A percentile compares a stretch with the other conserved stretches of the same genome.
These are phyloP conservation scores for Anoplopoma fimbria DNA, from an alignment of 2,113 vertebrate species.

Conservation along the genomic window DNA sequence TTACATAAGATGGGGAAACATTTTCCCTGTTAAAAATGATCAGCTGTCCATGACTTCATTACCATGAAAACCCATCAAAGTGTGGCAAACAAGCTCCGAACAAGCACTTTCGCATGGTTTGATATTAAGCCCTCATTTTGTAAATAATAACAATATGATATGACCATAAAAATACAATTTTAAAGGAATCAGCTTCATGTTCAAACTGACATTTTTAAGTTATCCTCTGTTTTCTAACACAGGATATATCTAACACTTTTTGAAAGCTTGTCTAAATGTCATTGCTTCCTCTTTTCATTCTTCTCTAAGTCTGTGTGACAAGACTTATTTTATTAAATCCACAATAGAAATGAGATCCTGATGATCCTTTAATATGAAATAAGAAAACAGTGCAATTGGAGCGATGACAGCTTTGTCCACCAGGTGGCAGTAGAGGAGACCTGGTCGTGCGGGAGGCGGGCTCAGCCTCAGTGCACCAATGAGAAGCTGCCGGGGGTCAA, in stretches of 20 bases:
- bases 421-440: slow-evolving; percentile 32
- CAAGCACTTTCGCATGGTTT: background rate
- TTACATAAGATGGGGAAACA: background rate
- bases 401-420: background rate
- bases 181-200: background rate
- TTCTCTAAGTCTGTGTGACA: background rate
- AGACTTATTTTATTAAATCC: background rate
- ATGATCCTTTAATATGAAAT: background rate
- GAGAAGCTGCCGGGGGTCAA: slow-evolving; percentile 39
- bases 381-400: background rate
- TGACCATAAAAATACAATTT: background rate
- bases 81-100: too few relatives aligned
- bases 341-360: background rate
- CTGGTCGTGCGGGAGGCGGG: background rate
- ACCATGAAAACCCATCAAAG: background rate
- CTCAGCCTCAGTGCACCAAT: slow-evolving; percentile 43
- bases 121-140: background rate
- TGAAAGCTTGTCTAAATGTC: background rate
- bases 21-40: background rate
- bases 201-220: background rate
- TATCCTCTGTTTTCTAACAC: background rate
- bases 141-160: background rate
- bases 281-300: background rate
- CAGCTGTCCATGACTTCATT: background rate
- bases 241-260: background rate